phyloP scores from a whole-genome alignment of 2,888 invertebrate genomes.

The Macaria notata region DNA sequence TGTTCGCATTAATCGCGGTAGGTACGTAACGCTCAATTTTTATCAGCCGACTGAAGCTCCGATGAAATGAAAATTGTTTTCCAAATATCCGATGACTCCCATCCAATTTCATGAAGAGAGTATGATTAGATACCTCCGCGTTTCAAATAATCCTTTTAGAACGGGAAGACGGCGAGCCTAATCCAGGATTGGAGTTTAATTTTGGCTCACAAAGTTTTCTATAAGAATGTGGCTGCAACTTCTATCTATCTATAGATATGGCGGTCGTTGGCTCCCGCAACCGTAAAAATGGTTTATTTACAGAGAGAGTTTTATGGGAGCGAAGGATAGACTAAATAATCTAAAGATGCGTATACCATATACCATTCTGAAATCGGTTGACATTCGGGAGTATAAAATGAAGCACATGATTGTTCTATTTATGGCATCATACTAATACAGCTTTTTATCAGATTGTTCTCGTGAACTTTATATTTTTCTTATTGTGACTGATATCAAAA shows the following conservation, averaged over 20 bases:
- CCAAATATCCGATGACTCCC: conserved; percentile 21
- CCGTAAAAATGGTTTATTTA: conserved; percentile 27
- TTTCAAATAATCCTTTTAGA: conserved; percentile 15
- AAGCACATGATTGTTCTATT: no score
- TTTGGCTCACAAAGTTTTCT: conserved; percentile 9
- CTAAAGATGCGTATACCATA: no score
- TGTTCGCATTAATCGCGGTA: conserved; percentile 2
- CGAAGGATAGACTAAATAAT: background rate
- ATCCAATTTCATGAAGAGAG: conserved; percentile 17
- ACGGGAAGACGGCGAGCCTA: conserved; percentile 12
- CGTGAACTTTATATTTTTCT: no score
- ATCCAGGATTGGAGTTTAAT: conserved; percentile 16
- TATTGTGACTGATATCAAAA: no score
- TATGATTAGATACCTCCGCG: conserved; percentile 13
- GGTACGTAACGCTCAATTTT: conserved; percentile 5
- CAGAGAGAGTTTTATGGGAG: conserved; percentile 17
- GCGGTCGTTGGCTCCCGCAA: conserved; percentile 16
- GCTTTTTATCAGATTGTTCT: no score
- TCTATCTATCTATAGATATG: conserved; percentile 15
- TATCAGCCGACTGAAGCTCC: conserved; percentile 15
- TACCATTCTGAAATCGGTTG: no score
- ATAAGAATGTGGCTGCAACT: conserved; percentile 15
- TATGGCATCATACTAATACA: no score
- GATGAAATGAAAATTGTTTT: conserved; percentile 28
- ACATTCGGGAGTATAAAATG: no score